phyloP scores from a whole-genome alignment of 2,797 vertebrate genomes.

The Anguilla obscura region DNA sequence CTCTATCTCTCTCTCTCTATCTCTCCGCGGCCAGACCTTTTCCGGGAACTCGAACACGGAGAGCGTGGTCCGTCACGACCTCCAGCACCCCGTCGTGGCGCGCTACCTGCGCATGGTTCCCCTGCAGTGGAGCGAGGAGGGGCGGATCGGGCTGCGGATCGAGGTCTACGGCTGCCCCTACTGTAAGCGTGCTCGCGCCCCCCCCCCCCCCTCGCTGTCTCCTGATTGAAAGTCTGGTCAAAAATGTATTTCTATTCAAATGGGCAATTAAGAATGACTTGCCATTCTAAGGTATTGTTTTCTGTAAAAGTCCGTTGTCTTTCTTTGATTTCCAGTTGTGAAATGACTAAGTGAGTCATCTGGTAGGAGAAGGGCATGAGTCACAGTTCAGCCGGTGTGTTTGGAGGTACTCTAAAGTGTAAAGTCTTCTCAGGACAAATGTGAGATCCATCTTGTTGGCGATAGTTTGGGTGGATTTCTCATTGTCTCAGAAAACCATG shows the following conservation, averaged over 20 bases:
- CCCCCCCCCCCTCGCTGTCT: neutral
- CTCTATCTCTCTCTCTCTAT: no score
- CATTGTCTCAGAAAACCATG: neutral
- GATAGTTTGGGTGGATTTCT: neutral
- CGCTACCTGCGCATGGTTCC: conserved; percentile 87
- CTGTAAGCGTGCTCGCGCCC: conserved; percentile 75
- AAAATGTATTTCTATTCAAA: neutral
- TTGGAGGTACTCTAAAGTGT: neutral
- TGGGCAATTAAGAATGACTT: neutral
- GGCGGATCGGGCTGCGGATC: conserved; percentile 83
- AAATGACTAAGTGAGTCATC: neutral
- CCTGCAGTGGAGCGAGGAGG: conserved; percentile 82
- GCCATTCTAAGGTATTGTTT: neutral
- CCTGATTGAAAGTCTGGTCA: neutral
- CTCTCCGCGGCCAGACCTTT: conserved; percentile 76
- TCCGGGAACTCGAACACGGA: conserved; percentile 90
- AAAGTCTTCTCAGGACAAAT: neutral
- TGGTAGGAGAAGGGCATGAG: neutral
- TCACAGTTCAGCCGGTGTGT: neutral
- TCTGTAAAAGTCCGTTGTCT: neutral
- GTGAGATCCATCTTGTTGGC: neutral
- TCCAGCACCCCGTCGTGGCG: conserved; percentile 81
- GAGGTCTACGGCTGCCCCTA: conserved; percentile 92
- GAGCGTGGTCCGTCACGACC: conserved; percentile 79
- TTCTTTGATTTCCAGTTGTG: neutral